Conservation (phyloP, 2,888 invertebrate genomes). For the Cepaea hortensis region DNA sequence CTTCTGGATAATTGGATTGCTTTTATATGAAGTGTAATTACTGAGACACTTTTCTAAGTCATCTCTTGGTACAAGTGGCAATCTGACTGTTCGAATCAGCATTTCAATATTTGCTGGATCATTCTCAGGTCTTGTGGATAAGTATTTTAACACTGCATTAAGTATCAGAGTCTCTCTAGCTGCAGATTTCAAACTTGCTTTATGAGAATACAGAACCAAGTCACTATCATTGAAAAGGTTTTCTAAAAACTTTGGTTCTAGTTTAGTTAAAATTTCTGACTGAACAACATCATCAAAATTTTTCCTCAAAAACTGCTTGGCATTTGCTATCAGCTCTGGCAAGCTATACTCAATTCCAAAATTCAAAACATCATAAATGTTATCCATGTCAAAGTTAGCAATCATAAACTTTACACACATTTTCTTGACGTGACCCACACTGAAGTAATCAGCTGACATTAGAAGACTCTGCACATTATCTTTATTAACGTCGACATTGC, state of each 20-base stretch:
- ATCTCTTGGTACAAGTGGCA: no score
- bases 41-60: no score
- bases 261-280: not conserved
- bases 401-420: conserved; percentile 35
- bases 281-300: conserved; percentile 18
- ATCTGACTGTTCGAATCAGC: no score
- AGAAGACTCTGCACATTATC: conserved; percentile 39
- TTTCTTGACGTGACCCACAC: not conserved
- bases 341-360: conserved; percentile 18
- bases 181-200: no score
- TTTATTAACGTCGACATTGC: conserved; percentile 26
- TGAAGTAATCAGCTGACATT: no score
- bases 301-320: conserved; percentile 21
- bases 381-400: conserved; percentile 9
- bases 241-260: not conserved
- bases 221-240: conserved; percentile 12
- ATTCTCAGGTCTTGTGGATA: not conserved
- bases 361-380: no score
- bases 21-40: not conserved
- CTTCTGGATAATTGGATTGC: no score
- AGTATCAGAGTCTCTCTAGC: conserved; percentile 28
- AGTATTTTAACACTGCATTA: not conserved
- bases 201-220: no score
- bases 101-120: not conserved
- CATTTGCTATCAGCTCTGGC: not conserved